Evolutionary conservation across 2,888 invertebrate species (phyloP), one percentile per base, ranked within the genome.

Genomic region (Drosophila limbata): DNA sequence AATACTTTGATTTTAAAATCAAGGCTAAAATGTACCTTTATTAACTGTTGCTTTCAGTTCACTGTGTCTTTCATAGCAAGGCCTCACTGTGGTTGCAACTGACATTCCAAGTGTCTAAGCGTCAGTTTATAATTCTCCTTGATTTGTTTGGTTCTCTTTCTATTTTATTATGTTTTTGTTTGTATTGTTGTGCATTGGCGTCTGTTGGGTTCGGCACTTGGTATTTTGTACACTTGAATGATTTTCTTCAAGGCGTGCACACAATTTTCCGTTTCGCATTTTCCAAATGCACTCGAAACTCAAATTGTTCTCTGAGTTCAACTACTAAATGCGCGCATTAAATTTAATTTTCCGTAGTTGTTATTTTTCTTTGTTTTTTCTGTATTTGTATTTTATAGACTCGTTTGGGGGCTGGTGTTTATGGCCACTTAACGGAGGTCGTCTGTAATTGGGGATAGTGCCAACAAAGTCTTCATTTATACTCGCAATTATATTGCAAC

Each of bases 191-290:
- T 73, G 84, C 74, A 70, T 72, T 72, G 69, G 65, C 42, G 66
- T 50, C 63, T 67, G 45, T 69, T 81, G 81, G 89, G 83, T 66
- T 74, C 50, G 84, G 79, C 88, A 77, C 65, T 69, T 55, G 62
- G 63, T 79, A 66, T 81, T 86, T 68, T 88, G 65, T 71, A 84
- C 88, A 89, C 73, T 84, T 84, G 88, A 84, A 87, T 89, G 84
- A 64, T 81, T 84, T 89, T 89, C 89, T 62, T 89, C 89, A 84
- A 84, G 84, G 84, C 84, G 79, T 82, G 76, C 88, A 71, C 87
- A 70, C 82, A 74, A 69, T 81, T 87, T 84, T 84, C 79, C 82
- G 73, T 73, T 70, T 73, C 62, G 71, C 76, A 79, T 67, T 59
- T 80, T 81, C 60, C 66, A 62, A 83, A 73, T 88, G 86, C 89